These are phyloP conservation scores for Sminthurides bifidus DNA, from an alignment of 1,140 invertebrate species.

Conservation along the genomic window DNA sequence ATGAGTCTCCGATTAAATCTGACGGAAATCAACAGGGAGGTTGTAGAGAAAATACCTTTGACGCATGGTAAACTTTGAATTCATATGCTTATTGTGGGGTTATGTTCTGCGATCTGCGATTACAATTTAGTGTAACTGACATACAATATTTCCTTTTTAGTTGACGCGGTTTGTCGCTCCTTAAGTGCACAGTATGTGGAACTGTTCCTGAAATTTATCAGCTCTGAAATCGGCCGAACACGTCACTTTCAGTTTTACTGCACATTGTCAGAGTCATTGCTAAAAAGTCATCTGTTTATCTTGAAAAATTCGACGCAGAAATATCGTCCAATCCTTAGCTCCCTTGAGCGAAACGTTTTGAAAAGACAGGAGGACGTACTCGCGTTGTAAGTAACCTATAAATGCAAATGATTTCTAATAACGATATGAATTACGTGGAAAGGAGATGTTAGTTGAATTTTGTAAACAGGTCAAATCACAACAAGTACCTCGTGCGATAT, in stretches of 20 bases:
- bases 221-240: constrained; percentile 56
- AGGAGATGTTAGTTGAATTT: too few species aligned
- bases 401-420: too few species aligned
- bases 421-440: too few species aligned
- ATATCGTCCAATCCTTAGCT: neutral
- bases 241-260: constrained; percentile 80
- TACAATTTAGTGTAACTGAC: neutral
- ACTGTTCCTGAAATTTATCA: constrained; percentile 56
- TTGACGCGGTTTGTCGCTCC: constrained; percentile 55
- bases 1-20: constrained; percentile 82
- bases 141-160: constrained; percentile 42
- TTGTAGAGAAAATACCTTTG: constrained; percentile 69
- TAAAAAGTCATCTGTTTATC: constrained; percentile 48
- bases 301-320: constrained; percentile 38
- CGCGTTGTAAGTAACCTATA: constrained; percentile 2
- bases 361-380: constrained; percentile 4
- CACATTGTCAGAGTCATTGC: constrained; percentile 57
- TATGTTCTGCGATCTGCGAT: too few species aligned
- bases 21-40: constrained; percentile 57
- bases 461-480: constrained; percentile 6
- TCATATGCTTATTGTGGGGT: neutral
- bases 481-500: constrained; percentile 3
- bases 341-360: constrained; percentile 2
- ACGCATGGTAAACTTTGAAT: constrained; percentile 53
- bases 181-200: constrained; percentile 64